phyloP scores from a whole-genome alignment of 2,113 vertebrate genomes.

The Catharus fuscescens region DNA sequence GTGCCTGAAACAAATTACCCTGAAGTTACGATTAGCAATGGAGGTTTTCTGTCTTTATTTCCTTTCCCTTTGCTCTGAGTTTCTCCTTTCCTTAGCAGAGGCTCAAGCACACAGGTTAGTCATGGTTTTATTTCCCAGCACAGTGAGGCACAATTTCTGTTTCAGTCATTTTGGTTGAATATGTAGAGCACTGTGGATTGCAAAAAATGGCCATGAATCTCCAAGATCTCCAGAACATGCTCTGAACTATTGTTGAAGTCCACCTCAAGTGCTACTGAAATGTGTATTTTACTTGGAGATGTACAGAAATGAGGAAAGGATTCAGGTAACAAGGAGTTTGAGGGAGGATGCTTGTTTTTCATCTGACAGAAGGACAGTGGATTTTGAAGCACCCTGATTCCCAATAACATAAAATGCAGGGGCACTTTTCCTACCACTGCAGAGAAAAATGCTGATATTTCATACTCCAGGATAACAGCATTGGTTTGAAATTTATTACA shows the following conservation, averaged over 20 bases:
- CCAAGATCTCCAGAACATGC: not conserved
- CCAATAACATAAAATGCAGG: not conserved
- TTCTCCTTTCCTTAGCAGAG: not conserved
- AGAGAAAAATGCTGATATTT: not conserved
- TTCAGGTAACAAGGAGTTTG: not conserved
- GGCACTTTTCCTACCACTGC: not conserved
- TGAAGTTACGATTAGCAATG: not conserved
- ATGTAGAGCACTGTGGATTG: not conserved
- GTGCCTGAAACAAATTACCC: not conserved
- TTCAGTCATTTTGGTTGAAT: not conserved
- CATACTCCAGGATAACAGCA: not conserved
- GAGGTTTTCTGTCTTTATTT: not conserved
- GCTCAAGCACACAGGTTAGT: not conserved
- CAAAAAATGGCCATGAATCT: not conserved
- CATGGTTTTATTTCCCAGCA: not conserved
- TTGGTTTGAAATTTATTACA: not conserved
- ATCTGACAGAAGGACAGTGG: not conserved
- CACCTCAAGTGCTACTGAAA: not conserved
- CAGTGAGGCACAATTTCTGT: not conserved
- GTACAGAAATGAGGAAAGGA: not conserved
- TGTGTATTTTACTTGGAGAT: not conserved
- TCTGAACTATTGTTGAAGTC: not conserved
- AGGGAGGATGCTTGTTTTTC: not conserved
- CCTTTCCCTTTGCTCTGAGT: not conserved
- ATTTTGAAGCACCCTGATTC: not conserved